Conservation (phyloP, 2,113 vertebrate species). For the Podocnemis expansa region DNA sequence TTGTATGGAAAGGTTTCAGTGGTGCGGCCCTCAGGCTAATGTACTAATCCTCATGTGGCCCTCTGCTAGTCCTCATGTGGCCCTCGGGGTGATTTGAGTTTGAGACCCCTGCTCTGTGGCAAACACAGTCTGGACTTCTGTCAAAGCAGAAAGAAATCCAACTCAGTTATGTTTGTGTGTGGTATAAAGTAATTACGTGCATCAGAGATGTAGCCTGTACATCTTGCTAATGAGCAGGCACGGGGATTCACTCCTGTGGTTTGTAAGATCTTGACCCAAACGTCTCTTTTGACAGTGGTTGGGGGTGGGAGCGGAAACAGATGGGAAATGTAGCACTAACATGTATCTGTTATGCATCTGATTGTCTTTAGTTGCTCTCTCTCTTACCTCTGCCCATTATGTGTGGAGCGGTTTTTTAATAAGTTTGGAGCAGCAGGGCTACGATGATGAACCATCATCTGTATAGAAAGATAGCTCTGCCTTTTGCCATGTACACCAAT, state of each 20-base stretch:
- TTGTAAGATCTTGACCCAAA: neutral
- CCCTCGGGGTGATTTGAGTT: too few relatives aligned
- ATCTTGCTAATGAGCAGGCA: neutral
- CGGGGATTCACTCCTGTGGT: neutral
- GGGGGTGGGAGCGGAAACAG: neutral
- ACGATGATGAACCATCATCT: neutral
- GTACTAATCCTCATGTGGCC: too few relatives aligned
- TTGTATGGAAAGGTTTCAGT: too few relatives aligned
- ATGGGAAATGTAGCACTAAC: neutral
- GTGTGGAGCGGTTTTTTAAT: conserved; percentile 26
- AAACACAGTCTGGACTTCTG: neutral
- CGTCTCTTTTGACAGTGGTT: conserved; percentile 16
- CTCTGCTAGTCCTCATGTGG: too few relatives aligned
- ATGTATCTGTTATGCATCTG: neutral
- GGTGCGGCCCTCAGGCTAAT: too few relatives aligned
- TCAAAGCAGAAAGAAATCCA: neutral
- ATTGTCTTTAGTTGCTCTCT: conserved; percentile 33
- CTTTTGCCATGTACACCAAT: neutral
- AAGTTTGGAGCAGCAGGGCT: neutral
- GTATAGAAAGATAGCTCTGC: neutral
- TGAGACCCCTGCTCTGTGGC: fast-evolving
- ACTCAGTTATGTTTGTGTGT: neutral
- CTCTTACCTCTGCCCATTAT: too few relatives aligned
- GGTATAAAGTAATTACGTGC: neutral
- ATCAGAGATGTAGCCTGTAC: neutral